Conservation (phyloP, 2,888 invertebrate species). For the Charanyca ferruginea region DNA sequence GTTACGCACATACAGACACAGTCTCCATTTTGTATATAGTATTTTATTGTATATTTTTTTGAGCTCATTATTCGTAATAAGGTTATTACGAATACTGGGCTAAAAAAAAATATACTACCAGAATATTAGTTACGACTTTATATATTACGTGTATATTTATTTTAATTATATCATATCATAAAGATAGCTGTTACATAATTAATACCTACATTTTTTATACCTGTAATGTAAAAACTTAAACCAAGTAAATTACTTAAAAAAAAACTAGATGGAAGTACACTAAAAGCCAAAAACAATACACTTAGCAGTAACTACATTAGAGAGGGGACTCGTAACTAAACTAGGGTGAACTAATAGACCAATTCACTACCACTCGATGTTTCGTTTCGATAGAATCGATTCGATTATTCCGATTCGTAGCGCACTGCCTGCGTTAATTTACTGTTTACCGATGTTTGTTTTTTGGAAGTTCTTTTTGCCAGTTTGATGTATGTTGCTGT, state of each 20-base stretch:
- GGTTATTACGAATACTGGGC: too few relatives aligned
- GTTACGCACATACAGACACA: too few relatives aligned
- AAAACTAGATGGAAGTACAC: conserved; percentile 31
- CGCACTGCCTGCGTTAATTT: conserved; percentile 68
- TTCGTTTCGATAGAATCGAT: conserved; percentile 76
- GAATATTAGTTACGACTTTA: too few relatives aligned
- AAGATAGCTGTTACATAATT: too few relatives aligned
- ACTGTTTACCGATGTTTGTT: conserved; percentile 62
- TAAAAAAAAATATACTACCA: too few relatives aligned
- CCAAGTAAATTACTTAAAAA: conserved; percentile 4
- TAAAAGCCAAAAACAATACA: conserved; percentile 79
- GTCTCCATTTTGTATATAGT: too few relatives aligned
- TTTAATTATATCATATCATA: too few relatives aligned
- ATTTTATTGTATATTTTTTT: too few relatives aligned
- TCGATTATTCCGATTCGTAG: conserved; percentile 82
- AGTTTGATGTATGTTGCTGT: not conserved
- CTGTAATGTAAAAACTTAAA: not conserved
- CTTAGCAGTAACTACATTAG: conserved; percentile 76
- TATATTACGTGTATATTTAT: too few relatives aligned
- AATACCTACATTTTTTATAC: not conserved
- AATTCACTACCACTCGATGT: conserved; percentile 79
- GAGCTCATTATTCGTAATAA: too few relatives aligned
- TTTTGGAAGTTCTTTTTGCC: conserved; percentile 18
- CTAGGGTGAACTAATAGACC: conserved; percentile 86
- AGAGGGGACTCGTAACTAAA: conserved; percentile 72